Evolutionary conservation across 2,888 invertebrate genomes (phyloP).

Genomic region (Apotomis turbidana): DNA sequence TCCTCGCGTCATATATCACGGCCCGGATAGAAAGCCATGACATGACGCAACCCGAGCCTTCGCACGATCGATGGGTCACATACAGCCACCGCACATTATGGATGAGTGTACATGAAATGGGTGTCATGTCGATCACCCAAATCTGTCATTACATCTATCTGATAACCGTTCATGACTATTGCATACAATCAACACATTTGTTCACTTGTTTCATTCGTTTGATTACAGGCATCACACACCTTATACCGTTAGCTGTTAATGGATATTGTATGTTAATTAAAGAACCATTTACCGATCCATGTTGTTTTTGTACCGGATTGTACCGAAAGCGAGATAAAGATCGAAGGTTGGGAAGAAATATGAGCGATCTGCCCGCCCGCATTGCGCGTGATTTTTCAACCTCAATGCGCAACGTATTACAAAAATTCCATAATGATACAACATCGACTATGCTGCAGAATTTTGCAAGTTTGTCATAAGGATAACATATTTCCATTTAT

Average conservation of each 20-base stretch:
- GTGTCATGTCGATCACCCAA: conserved; percentile 45
- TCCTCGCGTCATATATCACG: conserved; percentile 48
- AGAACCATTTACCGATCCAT: conserved; percentile 28
- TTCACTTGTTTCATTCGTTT: conserved; percentile 18
- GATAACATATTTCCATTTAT: conserved; percentile 43
- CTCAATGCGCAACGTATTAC: conserved; percentile 39
- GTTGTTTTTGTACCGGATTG: conserved; percentile 35
- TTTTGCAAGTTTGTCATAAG: conserved; percentile 43
- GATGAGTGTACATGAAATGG: conserved; percentile 39
- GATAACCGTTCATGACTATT: conserved; percentile 26
- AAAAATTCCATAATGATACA: conserved; percentile 41
- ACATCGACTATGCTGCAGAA: conserved; percentile 33
- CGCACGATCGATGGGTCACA: conserved; percentile 53
- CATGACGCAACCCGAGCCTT: conserved; percentile 58
- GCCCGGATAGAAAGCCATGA: conserved; percentile 67
- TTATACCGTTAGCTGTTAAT: conserved; percentile 28
- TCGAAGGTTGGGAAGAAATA: conserved; percentile 37
- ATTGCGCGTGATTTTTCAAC: conserved; percentile 29
- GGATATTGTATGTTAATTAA: conserved; percentile 34
- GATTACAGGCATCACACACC: conserved; percentile 14
- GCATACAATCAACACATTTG: conserved; percentile 19
- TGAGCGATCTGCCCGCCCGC: conserved; percentile 33
- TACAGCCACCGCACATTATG: conserved; percentile 47
- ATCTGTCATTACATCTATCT: conserved; percentile 28
- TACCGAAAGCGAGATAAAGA: conserved; percentile 34